phyloP scores from a whole-genome alignment of 2,113 vertebrate genomes.

The Symphodus melops region DNA sequence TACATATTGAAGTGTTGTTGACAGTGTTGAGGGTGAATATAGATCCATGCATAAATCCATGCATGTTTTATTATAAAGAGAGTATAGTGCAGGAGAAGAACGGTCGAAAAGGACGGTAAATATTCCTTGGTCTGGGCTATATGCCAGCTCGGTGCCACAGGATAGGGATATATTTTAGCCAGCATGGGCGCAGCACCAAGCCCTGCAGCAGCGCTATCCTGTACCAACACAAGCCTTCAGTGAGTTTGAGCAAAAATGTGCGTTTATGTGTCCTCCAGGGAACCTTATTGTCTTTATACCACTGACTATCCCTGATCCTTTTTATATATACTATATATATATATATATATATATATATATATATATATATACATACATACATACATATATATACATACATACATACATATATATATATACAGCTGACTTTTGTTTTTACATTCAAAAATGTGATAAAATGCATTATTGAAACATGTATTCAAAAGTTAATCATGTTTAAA shows the following conservation, averaged over 20 bases:
- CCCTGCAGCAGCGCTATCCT: conserved; percentile 47
- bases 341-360: too few species aligned
- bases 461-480: too few species aligned
- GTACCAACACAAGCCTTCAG: conserved; percentile 34
- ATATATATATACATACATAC: too few species aligned
- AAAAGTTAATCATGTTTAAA: too few species aligned
- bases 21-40: neutral
- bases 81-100: neutral
- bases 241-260: conserved; percentile 15
- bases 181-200: conserved; percentile 55
- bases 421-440: too few species aligned
- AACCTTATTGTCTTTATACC: conserved; percentile 3
- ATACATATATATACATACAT: too few species aligned
- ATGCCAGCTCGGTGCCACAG: conserved; percentile 46
- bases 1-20: neutral
- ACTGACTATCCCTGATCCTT: conserved; percentile 11
- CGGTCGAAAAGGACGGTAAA: conserved; percentile 26
- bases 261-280: conserved; percentile 28
- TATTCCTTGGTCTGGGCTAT: conserved; percentile 35
- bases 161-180: conserved; percentile 48
- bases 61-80: neutral
- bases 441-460: too few species aligned
- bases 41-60: neutral
- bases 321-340: neutral
- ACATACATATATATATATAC: too few species aligned